These are phyloP conservation scores for Phalloptychus januarius DNA, from an alignment of 2,797 vertebrate genomes.

Conservation along the genomic window DNA sequence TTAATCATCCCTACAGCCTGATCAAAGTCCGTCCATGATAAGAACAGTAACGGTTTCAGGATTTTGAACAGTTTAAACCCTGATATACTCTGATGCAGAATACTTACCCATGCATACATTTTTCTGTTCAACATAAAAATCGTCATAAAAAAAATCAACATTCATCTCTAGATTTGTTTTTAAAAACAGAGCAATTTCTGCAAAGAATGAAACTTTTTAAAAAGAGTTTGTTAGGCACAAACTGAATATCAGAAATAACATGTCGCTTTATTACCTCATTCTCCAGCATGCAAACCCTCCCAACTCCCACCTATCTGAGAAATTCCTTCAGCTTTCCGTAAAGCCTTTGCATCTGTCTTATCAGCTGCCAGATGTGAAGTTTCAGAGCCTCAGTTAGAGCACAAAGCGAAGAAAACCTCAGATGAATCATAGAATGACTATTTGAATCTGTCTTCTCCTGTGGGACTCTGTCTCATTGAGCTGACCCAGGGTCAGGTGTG, in stretches of 20 bases:
- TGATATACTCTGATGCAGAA: not conserved
- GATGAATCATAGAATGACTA: not conserved
- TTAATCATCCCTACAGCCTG: not conserved
- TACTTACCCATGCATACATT: not conserved
- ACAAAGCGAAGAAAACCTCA: constrained; percentile 11
- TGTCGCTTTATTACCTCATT: not conserved
- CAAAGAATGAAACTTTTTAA: not conserved
- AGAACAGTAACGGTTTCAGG: not conserved
- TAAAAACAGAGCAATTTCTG: not conserved
- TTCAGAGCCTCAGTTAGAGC: constrained; percentile 36
- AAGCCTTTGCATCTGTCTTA: constrained; percentile 29
- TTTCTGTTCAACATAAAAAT: not conserved
- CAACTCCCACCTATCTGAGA: constrained; percentile 42
- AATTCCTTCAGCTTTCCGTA: constrained; percentile 44
- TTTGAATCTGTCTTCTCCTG: not conserved
- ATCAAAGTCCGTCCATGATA: not conserved
- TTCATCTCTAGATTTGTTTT: not conserved
- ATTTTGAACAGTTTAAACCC: not conserved
- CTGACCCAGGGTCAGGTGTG: constrained; percentile 11
- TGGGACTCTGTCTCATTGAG: not conserved
- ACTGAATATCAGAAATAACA: not conserved
- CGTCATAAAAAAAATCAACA: not conserved
- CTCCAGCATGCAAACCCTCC: constrained; percentile 33
- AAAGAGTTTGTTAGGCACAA: not conserved
- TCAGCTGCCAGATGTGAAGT: constrained; percentile 66